Conservation (phyloP, 2,888 invertebrate genomes). For the Parapristionchus giblindavisi region DNA sequence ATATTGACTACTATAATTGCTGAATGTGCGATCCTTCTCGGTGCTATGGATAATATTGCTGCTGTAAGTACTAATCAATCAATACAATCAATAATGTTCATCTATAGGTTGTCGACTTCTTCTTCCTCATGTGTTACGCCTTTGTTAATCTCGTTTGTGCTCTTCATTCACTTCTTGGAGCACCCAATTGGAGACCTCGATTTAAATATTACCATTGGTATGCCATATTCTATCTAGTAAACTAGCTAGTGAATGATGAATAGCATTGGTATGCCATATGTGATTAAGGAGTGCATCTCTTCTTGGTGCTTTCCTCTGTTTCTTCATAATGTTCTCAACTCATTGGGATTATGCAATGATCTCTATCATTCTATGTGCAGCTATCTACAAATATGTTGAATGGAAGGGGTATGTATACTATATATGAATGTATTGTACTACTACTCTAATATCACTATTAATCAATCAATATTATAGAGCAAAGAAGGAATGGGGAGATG, state of each 20-base stretch:
- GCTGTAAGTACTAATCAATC: conserved; percentile 76
- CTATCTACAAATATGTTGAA: conserved; percentile 94
- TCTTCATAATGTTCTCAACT: conserved; percentile 97
- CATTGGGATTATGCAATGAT: conserved; percentile 94
- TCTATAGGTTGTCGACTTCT: conserved; percentile 72
- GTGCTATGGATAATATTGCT: conserved; percentile 94
- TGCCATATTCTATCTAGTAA: conserved; percentile 40
- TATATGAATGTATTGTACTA: background rate
- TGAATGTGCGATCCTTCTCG: conserved; percentile 80
- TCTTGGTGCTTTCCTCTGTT: conserved; percentile 85
- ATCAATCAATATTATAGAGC: conserved; percentile 78
- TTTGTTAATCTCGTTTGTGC: conserved; percentile 99
- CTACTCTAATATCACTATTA: background rate
- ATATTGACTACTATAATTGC: conserved; percentile 81
- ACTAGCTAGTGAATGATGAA: background rate
- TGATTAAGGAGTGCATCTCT: conserved; percentile 81
- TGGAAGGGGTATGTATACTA: conserved; percentile 85
- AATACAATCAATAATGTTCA: background rate
- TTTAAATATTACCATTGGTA: conserved; percentile 98
- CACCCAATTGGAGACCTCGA: conserved; percentile 97
- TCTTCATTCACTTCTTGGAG: conserved; percentile 88
- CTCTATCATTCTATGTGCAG: conserved; percentile 90
- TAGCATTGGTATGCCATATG: background rate
- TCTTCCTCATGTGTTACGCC: conserved; percentile 99
- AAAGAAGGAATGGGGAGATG: conserved; percentile 99